Evolutionary conservation across 1,140 invertebrate species (phyloP), one percentile per base, ranked within the genome.

Genomic region (Brachionus plicatilis): DNA sequence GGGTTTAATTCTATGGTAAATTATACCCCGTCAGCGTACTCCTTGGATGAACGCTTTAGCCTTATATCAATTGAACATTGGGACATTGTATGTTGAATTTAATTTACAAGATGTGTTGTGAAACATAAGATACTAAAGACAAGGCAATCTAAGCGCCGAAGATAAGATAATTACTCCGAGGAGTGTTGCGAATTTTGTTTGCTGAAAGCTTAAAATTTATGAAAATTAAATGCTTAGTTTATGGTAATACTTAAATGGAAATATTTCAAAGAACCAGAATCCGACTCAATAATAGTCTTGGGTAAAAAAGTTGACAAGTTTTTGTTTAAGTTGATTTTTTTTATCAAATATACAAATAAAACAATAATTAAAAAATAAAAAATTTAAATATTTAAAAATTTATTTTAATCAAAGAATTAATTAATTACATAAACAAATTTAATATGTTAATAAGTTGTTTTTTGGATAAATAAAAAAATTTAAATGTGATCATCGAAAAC

Each of bases 1-100:
- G 53, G 33, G n/a, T 8, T 33, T 8, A 53, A 53, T 9, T 29
- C 47, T 17, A 12, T 20, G 20, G 3, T 20, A n/a, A 50, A 53
- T 29, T 7, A 20, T 56, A 83, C 82, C 12, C 60, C 60, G 4
- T 83, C 65, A n/a, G 17, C 37, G 33, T 83, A 83, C 68, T 68
- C 60, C 47, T 72, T 83, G 14, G 82, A 68, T 3, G 29, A 27
- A 37, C 82, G 82, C 11, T 83, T 83, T 20, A 83, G 65, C 9
- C 82, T 27, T 53, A 83, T 83, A 72, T 83, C 82, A 70, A 83
- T 70, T 3, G 65, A 27, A 20, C 60, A 82, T 60, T 82, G 53
- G 20, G 79, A 82, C 79, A 82, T 82, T 43, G 24, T 82, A 17
- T 12, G 27, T 33, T 17, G n/a, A 72, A 43, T 27, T 60, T 9